Conservation (phyloP, 2,888 invertebrate species). For the Chrysopilus asiliformis region DNA sequence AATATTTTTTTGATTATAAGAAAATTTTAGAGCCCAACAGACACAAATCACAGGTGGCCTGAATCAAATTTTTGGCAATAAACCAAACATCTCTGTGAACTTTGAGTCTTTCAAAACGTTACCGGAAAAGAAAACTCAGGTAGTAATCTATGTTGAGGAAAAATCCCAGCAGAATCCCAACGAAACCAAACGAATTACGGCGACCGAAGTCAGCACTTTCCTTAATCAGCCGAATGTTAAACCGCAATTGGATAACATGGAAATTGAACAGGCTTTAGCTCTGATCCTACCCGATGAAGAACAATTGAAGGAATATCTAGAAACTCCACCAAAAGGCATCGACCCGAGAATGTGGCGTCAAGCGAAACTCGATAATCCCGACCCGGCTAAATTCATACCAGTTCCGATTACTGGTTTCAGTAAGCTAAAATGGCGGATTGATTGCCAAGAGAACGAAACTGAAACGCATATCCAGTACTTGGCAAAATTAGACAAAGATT, state of each 20-base stretch:
- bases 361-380: constrained; percentile 91
- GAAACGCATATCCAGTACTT: constrained; percentile 69
- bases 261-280: constrained; percentile 56
- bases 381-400: constrained; percentile 78
- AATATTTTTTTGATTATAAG: constrained; percentile 13
- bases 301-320: constrained; percentile 74
- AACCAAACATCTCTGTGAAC: constrained; percentile 65
- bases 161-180: constrained; percentile 47
- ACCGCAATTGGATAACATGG: constrained; percentile 56
- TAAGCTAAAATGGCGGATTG: constrained; percentile 63
- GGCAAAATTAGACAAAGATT: constrained; percentile 61
- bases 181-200: constrained; percentile 53
- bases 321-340: constrained; percentile 83
- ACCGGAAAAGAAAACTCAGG: constrained; percentile 66
- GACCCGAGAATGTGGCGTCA: constrained; percentile 91
- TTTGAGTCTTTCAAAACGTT: constrained; percentile 66
- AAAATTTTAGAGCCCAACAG: constrained; percentile 46
- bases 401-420: constrained; percentile 87
- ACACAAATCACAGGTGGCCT: constrained; percentile 54
- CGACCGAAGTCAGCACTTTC: constrained; percentile 56
- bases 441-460: constrained; percentile 74
- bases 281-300: constrained; percentile 64
- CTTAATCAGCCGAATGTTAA: constrained; percentile 57
- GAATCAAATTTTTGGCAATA: constrained; percentile 63
- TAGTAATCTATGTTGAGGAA: constrained; percentile 60